Evolutionary conservation across 1,140 invertebrate species (phyloP), one percentile per base, ranked within the genome.

Genomic region (Papilio polyxenes): DNA sequence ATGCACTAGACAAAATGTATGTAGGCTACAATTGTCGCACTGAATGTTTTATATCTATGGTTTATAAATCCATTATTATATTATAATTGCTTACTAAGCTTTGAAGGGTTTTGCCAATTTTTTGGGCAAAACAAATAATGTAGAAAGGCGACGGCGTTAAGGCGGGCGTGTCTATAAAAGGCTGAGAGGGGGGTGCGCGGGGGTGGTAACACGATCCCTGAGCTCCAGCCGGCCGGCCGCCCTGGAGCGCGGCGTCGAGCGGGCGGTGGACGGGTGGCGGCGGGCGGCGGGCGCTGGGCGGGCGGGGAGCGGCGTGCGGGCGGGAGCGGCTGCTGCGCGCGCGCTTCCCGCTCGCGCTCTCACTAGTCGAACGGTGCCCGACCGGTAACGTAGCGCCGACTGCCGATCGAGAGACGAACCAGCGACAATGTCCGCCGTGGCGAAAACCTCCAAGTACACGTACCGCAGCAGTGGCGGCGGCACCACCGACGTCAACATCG

Each of bases 401-500:
- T 92, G 91, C 91, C 92, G 92, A 92, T 85, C 90, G 90, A 91
- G 90, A 93, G 91, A 93, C 93, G 92, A 92, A 91, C 91, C 90
- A 93, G 91, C 92, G 95, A 96, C 95, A 95, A 96, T 96, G 95
- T 97, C 97, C 93, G 96, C 97, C 94, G 95, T 97, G 92, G 96
- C 97, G 89, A 98, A 97, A 95, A 96, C 96, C 88, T 98, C 97
- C 92, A 98, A 98, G 95, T 98, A 98, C 95, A 96, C 97, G 88
- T 98, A 98, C 95, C 96, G 97, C 92, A 97, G 97, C 89, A 96
- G 96, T 88, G 97, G 97, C 88, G 97, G 96, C 90, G 97, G 97
- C 92, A 95, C 95, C 87, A 97, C 97, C 92, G 97, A 98, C 95
- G 97, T 98, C 93, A 98, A 97, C 96, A 98, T 98, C 95, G 98